These are phyloP conservation scores for Girardinus metallicus DNA, from an alignment of 2,797 vertebrate genomes.

Conservation along the genomic window DNA sequence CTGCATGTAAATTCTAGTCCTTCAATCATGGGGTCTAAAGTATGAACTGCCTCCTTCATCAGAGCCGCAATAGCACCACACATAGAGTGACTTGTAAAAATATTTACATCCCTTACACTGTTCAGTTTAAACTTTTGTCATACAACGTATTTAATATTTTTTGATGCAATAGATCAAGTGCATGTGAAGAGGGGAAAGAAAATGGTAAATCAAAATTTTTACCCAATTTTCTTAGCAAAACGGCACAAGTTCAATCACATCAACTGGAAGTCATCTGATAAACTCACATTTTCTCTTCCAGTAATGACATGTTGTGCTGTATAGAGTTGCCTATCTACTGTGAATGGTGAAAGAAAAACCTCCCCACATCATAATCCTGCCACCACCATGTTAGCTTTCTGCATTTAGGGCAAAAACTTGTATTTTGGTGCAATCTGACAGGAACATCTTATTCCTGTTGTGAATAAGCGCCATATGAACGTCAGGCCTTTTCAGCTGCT, in stretches of 20 bases:
- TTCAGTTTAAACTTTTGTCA: neutral
- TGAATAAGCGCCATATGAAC: neutral
- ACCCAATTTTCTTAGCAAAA: neutral
- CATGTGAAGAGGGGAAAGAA: neutral
- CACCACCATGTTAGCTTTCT: neutral
- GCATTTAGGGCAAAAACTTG: neutral
- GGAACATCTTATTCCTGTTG: neutral
- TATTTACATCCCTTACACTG: neutral
- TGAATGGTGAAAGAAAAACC: neutral
- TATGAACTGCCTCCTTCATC: conserved; percentile 35
- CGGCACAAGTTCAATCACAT: neutral
- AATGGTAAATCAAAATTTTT: neutral
- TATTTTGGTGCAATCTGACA: neutral
- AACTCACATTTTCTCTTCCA: neutral
- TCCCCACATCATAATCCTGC: neutral
- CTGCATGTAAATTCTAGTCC: conserved; percentile 25
- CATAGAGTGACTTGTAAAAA: neutral
- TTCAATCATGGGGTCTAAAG: conserved; percentile 42
- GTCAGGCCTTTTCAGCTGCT: neutral
- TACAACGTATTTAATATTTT: neutral
- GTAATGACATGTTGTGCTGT: neutral
- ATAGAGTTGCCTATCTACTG: neutral
- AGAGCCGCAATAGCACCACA: conserved; percentile 10
- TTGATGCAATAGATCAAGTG: neutral
- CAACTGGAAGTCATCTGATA: neutral